Conservation (phyloP, 2,888 invertebrate genomes). For the Cephus pulcher region DNA sequence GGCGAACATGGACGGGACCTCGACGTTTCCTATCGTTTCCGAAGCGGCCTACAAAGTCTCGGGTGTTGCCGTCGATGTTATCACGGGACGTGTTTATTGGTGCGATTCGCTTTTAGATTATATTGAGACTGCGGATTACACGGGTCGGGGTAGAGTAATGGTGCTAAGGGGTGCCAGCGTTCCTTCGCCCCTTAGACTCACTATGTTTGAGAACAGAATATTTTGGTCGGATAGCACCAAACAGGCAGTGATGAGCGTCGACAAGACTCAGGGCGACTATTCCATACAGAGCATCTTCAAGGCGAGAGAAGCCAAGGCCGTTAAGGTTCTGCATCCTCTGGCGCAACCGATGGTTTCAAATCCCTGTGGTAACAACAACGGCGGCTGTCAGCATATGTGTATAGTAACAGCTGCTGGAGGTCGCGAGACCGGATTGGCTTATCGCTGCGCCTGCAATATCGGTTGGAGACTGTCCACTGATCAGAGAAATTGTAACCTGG, state of each 20-base stretch:
- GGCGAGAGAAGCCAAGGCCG: slow-evolving; percentile 84
- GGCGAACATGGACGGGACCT: slow-evolving; percentile 95
- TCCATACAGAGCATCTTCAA: slow-evolving; percentile 85
- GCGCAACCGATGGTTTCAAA: slow-evolving; percentile 79
- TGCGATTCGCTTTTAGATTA: slow-evolving; percentile 95
- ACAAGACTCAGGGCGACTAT: slow-evolving; percentile 84
- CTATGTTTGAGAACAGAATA: slow-evolving; percentile 86
- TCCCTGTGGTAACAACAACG: slow-evolving; percentile 89
- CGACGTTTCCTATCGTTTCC: slow-evolving; percentile 84
- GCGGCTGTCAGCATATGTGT: slow-evolving; percentile 94
- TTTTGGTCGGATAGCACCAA: slow-evolving; percentile 94
- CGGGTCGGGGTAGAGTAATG: slow-evolving; percentile 84
- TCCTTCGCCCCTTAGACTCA: slow-evolving; percentile 85
- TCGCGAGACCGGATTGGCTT: slow-evolving; percentile 77
- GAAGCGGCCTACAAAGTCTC: slow-evolving; percentile 95
- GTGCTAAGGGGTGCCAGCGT: slow-evolving; percentile 86
- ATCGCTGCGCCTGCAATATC: slow-evolving; percentile 91
- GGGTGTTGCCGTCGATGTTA: slow-evolving; percentile 91
- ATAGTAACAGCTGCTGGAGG: slow-evolving; percentile 84
- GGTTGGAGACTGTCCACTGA: slow-evolving; percentile 84
- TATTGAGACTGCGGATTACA: slow-evolving; percentile 95
- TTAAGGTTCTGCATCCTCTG: slow-evolving; percentile 84
- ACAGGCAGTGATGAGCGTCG: slow-evolving; percentile 88
- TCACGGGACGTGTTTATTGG: slow-evolving; percentile 93
- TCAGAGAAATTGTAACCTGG: slow-evolving; percentile 82